A percentile compares a stretch with the other conserved stretches of the same genome.
Evolutionary conservation across 2,888 invertebrate genomes (phyloP).

Genomic region (Creontiades dilutus): DNA sequence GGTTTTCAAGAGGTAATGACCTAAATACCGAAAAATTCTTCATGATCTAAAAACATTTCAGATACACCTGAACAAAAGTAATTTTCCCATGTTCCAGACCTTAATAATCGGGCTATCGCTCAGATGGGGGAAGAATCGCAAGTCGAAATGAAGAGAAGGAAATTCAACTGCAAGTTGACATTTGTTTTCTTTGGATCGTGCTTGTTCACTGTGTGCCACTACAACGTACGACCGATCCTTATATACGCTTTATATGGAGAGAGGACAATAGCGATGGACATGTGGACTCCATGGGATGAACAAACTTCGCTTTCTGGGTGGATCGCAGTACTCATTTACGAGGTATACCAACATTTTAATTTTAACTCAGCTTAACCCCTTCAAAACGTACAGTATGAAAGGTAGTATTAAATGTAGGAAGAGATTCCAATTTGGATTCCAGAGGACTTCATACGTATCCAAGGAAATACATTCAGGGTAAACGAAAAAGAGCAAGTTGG

Average conservation of each 20-base stretch:
- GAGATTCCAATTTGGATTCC: too few relatives aligned
- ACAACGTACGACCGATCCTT: conserved; percentile 54
- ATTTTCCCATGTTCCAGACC: conserved; percentile 20
- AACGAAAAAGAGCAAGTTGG: too few relatives aligned
- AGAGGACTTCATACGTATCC: too few relatives aligned
- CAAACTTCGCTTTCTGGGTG: conserved; percentile 47
- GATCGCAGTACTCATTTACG: conserved; percentile 40
- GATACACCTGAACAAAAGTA: too few relatives aligned
- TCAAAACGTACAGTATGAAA: too few relatives aligned
- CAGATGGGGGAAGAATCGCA: conserved; percentile 57
- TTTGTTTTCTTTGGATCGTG: conserved; percentile 52
- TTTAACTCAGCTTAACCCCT: too few relatives aligned
- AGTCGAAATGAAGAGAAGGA: conserved; percentile 20
- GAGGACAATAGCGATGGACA: conserved; percentile 62
- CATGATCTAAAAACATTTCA: too few relatives aligned
- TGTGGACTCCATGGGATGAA: conserved; percentile 64
- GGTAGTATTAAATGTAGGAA: too few relatives aligned
- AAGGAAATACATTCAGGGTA: too few relatives aligned
- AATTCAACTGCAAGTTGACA: conserved; percentile 46
- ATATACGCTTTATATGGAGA: conserved; percentile 38
- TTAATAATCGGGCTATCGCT: conserved; percentile 36
- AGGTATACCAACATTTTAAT: conserved; percentile 11
- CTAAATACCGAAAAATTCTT: too few relatives aligned
- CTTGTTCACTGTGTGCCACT: conserved; percentile 57
- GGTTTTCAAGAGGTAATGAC: too few relatives aligned